These are phyloP conservation scores for Lasiurus borealis DNA, from an alignment of 2,113 vertebrate genomes.

Conservation along the genomic window DNA sequence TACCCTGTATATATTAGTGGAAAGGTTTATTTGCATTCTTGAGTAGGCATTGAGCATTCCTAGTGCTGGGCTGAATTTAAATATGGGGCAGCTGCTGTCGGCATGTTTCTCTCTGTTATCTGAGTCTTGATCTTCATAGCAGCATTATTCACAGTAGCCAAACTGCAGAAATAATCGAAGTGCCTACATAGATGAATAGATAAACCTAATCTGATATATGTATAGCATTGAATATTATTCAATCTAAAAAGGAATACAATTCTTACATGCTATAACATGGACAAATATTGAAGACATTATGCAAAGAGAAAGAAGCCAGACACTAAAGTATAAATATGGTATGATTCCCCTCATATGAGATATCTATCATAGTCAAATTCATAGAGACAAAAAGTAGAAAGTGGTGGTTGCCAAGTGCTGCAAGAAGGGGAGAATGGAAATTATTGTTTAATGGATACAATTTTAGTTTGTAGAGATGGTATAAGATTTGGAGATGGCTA, in stretches of 20 bases:
- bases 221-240: background rate
- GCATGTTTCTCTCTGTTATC: too few species aligned
- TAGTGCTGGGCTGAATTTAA: too few species aligned
- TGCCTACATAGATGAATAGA: background rate
- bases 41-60: too few species aligned
- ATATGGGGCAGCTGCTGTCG: too few species aligned
- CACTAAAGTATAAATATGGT: background rate
- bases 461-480: background rate
- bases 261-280: background rate
- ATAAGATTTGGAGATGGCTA: background rate
- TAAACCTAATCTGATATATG: background rate
- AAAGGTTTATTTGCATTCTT: too few species aligned
- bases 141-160: background rate
- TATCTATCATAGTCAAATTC: background rate
- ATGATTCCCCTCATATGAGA: background rate
- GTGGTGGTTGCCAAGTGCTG: background rate
- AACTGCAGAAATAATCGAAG: background rate
- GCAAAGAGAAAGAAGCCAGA: background rate
- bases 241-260: background rate
- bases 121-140: too few species aligned
- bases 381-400: background rate
- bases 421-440: background rate
- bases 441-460: background rate
- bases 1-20: too few species aligned
- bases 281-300: background rate